Percentiles rank a stretch among this genome's conserved stretches.
phyloP scores from a whole-genome alignment of 1,140 invertebrate genomes.

The Papilio aristodemus region DNA sequence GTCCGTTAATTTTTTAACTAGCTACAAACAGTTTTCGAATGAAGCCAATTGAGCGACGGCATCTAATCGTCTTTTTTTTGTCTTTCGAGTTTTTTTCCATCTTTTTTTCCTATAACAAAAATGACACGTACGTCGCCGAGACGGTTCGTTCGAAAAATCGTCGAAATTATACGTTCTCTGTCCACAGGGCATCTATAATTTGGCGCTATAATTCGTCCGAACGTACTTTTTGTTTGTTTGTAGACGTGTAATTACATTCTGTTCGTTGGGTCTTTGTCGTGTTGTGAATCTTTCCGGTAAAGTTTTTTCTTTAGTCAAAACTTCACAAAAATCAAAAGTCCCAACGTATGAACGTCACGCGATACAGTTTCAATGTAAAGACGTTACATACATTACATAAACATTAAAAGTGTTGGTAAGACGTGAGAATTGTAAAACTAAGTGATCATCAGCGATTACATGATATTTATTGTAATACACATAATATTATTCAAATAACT shows the following conservation, averaged over 20 bases:
- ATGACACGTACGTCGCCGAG: conserved; percentile 46
- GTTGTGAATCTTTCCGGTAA: conserved; percentile 50
- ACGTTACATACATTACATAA: too few species aligned
- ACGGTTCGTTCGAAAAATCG: conserved; percentile 46
- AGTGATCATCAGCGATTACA: too few species aligned
- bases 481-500: too few species aligned
- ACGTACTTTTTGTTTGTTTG: conserved; percentile 61
- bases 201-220: conserved; percentile 62
- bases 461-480: too few species aligned
- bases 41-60: conserved; percentile 11
- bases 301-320: conserved; percentile 38
- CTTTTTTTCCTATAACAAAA: conserved; percentile 45
- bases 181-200: conserved; percentile 57
- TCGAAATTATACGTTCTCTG: conserved; percentile 51
- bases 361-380: too few species aligned
- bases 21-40: conserved; percentile 13
- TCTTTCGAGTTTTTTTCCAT: conserved; percentile 44
- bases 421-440: too few species aligned
- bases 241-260: conserved; percentile 46
- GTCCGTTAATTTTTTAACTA: neutral
- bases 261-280: conserved; percentile 44
- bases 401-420: too few species aligned
- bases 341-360: too few species aligned
- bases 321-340: conserved; percentile 5
- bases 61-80: conserved; percentile 41